Evolutionary conservation across 2,797 vertebrate species (phyloP).

Genomic region (Pteropus rufus): DNA sequence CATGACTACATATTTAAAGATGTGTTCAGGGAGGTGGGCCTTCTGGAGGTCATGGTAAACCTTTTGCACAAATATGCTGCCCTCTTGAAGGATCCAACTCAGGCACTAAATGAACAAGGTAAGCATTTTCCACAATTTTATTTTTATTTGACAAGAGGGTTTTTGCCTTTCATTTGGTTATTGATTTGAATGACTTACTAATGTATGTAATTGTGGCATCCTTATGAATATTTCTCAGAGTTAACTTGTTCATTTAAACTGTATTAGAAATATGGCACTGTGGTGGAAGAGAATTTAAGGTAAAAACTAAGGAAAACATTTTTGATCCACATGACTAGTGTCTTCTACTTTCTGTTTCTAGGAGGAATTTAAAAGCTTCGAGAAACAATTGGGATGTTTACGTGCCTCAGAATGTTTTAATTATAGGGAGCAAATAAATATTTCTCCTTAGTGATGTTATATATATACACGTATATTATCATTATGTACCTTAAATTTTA

Average conservation of each 20-base stretch:
- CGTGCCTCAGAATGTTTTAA: background rate
- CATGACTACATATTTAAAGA: conserved; percentile 98
- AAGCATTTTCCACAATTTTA: conserved; percentile 35
- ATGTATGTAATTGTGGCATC: background rate
- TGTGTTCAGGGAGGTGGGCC: conserved; percentile 97
- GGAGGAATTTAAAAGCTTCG: background rate
- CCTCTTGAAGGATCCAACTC: conserved; percentile 95
- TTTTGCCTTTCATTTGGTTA: background rate
- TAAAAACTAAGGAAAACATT: background rate
- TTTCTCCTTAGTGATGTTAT: background rate
- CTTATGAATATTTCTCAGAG: background rate
- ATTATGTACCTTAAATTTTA: background rate
- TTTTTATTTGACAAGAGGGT: background rate
- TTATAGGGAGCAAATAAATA: background rate
- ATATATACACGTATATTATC: background rate
- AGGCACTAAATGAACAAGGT: conserved; percentile 91
- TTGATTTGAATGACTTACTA: background rate
- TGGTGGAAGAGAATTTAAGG: background rate
- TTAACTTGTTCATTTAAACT: background rate
- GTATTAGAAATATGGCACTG: background rate
- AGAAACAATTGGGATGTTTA: background rate
- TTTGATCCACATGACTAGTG: background rate
- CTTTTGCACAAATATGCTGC: conserved; percentile 98
- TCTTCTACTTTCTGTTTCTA: background rate
- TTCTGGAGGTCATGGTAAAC: conserved; percentile 98